Evolutionary conservation across 2,888 invertebrate genomes (phyloP), one percentile per base, ranked within the genome.

Genomic region (Drosophila maculinotata): DNA sequence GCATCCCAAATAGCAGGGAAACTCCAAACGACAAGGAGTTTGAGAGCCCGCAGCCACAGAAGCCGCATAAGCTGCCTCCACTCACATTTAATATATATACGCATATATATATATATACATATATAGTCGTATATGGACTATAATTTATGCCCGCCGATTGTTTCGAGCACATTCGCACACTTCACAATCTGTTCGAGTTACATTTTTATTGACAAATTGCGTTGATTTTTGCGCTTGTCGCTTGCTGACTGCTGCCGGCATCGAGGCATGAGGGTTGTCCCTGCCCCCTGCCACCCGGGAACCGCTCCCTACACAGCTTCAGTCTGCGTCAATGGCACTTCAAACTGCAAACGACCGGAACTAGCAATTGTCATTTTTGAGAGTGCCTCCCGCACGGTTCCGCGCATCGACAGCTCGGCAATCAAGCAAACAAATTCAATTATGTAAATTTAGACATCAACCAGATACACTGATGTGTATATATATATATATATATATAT

Each of bases 381-480:
- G 76, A 86, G 73, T 86, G 86, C 57, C 83, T 76, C 72, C 80
- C 84, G 77, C 81, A 64, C 68, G 58, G 72, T 42, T 69, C 60
- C 66, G 53, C 67, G 73, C 80, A 80, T 88, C 89, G 88, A 87
- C 83, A 82, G 81, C 90, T 89, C 87, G 88, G 86, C 91, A 91
- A 90, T 90, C 89, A 87, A 88, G 83, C 88, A 90, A 80, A 90
- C 91, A 91, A 91, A 89, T 89, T 90, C 90, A 89, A 89, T 89
- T 89, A 90, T 89, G 89, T 89, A 89, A 89, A 89, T 89, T 88
- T 82, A 88, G 88, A 88, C 84, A 88, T 82, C 88, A 88, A 60
- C 2, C 89, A 74, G 75, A 74, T 62, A 82, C 58, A 39, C 53
- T 25, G 26, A 49, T 30, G 38, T 45, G 12, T 35, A 54, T 42